Conservation (phyloP, 2,888 invertebrate genomes). For the Alentia gelatinosa region DNA sequence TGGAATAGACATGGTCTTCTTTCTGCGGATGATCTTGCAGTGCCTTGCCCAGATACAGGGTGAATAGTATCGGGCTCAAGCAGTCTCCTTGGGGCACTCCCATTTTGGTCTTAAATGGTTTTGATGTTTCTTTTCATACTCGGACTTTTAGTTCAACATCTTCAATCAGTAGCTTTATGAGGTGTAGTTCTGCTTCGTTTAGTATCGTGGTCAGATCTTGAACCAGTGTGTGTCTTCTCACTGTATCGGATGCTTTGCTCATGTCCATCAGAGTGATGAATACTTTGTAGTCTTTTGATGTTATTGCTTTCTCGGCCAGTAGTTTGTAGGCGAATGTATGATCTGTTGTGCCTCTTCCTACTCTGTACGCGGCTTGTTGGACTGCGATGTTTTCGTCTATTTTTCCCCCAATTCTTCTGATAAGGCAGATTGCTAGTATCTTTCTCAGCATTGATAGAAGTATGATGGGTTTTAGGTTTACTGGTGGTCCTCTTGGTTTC, state of each 20-base stretch:
- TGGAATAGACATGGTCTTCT: not conserved
- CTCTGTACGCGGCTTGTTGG: not conserved
- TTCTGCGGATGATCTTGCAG: not conserved
- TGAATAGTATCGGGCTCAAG: conserved; percentile 55
- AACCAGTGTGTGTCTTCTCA: not conserved
- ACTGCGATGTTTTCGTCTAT: not conserved
- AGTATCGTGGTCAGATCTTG: conserved; percentile 33
- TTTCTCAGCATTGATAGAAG: not conserved
- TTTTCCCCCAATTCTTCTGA: not conserved
- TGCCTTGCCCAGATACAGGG: conserved; percentile 50
- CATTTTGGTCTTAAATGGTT: conserved; percentile 44
- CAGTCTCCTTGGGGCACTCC: conserved; percentile 58
- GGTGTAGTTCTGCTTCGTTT: not conserved
- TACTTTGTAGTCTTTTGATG: not conserved
- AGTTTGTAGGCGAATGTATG: conserved; percentile 37
- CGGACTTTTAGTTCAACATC: not conserved
- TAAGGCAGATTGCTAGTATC: not conserved
- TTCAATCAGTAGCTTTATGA: not conserved
- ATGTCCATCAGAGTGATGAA: not conserved
- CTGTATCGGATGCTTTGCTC: conserved; percentile 36
- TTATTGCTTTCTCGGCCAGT: not conserved
- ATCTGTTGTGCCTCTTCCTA: conserved; percentile 1
- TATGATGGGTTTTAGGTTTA: not conserved
- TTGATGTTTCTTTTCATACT: not conserved
- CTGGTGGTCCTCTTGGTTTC: conserved; percentile 36